Evolutionary conservation across 2,797 vertebrate species (phyloP), one percentile per base, ranked within the genome.

Genomic region (Sebastes steindachneri): DNA sequence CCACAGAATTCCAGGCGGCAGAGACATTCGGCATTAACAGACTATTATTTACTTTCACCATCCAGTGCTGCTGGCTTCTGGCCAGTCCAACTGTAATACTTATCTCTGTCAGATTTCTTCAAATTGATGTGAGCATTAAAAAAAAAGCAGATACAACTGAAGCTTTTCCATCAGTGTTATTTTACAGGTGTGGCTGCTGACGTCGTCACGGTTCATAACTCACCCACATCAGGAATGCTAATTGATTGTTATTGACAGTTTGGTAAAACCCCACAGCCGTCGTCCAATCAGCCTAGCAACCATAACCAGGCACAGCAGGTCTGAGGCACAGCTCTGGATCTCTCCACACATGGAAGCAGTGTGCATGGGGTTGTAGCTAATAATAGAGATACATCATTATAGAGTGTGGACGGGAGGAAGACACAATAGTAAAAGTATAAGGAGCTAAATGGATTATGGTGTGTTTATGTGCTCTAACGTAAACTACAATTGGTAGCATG

Each of bases 1-100:
- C 53, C 15, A 53, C n/a, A 64, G 35, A 72, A 77, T 73, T 63
- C 66, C 26, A 83, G 45, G 51, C 41, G 63, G 77, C 28, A 68
- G 21, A 68, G 8, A 21, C 33, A 28, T 60, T 33, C 7, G 62
- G 7, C 17, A 26, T 58, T 53, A 64, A 41, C 21, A 29, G 31
- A 33, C 17, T 45, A 5, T 15, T 26, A 4, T 48, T 33, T 45
- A 33, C 26, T 28, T 25, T 31, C 21, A 53, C 11, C 3, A 12
- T 23, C 7, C 19, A 35, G 10, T 2, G 7, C 19, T 63, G 33
- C 9, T 3, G 29, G 25, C 7, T n/a, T 65, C 25, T 53, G 69
- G 54, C 37, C 29, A 48, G 60, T 65, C 26, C 21, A 48, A 37
- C 35, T 57, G 29, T 21, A 48, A 53, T 21, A 48, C 1, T 19